Conservation (phyloP, 2,888 invertebrate species). For the Apotomis capreana region DNA sequence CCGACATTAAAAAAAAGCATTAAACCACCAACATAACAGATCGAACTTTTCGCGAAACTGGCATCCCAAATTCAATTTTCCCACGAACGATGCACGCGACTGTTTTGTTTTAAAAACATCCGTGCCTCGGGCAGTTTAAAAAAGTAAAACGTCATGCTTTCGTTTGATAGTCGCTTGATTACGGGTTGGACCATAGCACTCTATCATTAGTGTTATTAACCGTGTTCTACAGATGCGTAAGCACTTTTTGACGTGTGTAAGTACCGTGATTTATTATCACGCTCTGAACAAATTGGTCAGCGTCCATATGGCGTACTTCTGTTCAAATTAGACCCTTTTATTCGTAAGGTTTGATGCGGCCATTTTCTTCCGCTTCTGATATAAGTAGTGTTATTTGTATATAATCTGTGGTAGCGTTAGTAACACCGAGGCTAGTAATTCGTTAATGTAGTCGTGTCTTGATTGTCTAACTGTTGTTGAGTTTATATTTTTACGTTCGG, state of each 20-base stretch:
- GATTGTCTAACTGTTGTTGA: constrained; percentile 2
- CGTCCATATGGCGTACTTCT: constrained; percentile 55
- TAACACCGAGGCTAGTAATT: neutral
- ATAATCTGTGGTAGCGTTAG: constrained; percentile 1
- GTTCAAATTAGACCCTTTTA: constrained; percentile 49
- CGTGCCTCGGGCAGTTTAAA: constrained; percentile 71
- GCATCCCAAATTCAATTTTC: constrained; percentile 67
- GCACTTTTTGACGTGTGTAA: constrained; percentile 71
- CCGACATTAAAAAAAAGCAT: constrained; percentile 33
- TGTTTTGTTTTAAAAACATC: constrained; percentile 61
- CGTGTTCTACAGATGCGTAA: constrained; percentile 66
- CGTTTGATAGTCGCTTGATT: constrained; percentile 75
- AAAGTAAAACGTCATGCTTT: constrained; percentile 63
- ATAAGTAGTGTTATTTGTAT: neutral
- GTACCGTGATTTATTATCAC: constrained; percentile 71
- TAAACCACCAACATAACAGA: constrained; percentile 27
- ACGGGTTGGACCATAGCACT: constrained; percentile 60
- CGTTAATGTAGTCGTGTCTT: constrained; percentile 5
- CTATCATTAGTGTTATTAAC: constrained; percentile 75
- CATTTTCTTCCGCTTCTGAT: constrained; percentile 19
- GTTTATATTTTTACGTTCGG: neutral
- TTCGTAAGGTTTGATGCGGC: constrained; percentile 31
- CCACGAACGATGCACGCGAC: constrained; percentile 75
- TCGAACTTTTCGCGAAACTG: constrained; percentile 67
- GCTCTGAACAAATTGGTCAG: constrained; percentile 54